Evolutionary conservation across 53 echinoderm and acorn worm genomes (phyloP).

Genomic region (Mesocentrotus franciscanus): DNA sequence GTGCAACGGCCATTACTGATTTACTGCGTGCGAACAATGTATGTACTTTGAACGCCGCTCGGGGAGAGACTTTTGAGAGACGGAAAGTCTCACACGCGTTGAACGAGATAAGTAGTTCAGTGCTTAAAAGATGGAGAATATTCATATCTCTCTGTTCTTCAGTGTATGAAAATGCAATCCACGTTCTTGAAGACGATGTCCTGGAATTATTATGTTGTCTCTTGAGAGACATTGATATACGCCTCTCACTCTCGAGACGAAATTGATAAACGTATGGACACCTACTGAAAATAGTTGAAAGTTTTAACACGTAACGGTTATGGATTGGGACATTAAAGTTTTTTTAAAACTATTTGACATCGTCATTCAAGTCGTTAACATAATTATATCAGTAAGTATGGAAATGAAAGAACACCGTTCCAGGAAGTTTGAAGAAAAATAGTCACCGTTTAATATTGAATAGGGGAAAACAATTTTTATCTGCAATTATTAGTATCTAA

Average conservation of each 20-base stretch:
- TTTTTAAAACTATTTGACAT: too few relatives aligned
- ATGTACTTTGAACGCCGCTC: background rate
- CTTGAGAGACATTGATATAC: background rate
- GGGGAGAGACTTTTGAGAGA: background rate
- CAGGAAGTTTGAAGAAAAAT: too few relatives aligned
- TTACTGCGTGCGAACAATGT: background rate
- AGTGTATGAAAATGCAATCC: conserved; percentile 9
- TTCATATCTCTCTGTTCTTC: background rate
- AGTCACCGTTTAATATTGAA: too few relatives aligned
- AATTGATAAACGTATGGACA: background rate
- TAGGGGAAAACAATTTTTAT: too few relatives aligned
- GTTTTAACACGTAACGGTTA: background rate
- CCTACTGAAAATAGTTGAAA: background rate
- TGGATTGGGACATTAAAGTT: too few relatives aligned
- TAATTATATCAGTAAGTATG: too few relatives aligned
- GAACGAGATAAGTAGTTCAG: background rate
- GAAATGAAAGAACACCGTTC: too few relatives aligned
- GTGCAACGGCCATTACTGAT: background rate
- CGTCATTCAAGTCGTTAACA: too few relatives aligned
- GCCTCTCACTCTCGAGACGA: background rate
- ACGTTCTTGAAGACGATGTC: conserved; percentile 11
- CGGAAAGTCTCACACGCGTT: background rate
- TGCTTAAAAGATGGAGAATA: background rate
- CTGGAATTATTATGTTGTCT: background rate
- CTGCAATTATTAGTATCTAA: too few relatives aligned